phyloP scores from a whole-genome alignment of 1,140 invertebrate genomes.

The Camponotus floridanus region DNA sequence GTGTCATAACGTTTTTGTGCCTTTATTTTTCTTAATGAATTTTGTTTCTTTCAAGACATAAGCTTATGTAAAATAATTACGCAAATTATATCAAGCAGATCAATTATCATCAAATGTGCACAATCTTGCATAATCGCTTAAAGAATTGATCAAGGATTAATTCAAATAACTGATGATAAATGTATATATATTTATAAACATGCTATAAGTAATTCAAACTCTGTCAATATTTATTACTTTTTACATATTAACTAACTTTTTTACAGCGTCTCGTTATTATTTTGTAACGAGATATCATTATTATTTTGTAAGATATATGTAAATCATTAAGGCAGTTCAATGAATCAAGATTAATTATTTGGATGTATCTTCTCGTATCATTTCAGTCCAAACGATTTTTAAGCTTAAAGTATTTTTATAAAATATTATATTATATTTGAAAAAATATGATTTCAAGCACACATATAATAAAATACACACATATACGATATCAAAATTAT shows the following conservation, averaged over 20 bases:
- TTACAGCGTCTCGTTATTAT: background rate
- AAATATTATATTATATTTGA: too few relatives aligned
- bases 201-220: too few relatives aligned
- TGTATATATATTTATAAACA: background rate
- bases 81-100: background rate
- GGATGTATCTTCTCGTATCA: background rate
- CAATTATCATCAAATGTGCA: background rate
- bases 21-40: conserved; percentile 50
- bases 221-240: too few relatives aligned
- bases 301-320: background rate
- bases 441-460: too few relatives aligned
- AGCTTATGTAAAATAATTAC: conserved; percentile 8
- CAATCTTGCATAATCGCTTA: conserved; percentile 12
- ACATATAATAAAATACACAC: too few relatives aligned
- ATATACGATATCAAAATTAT: too few relatives aligned
- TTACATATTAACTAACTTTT: background rate
- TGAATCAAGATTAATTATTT: background rate
- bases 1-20: conserved; percentile 56
- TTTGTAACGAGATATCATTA: background rate
- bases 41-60: background rate
- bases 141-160: background rate
- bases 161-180: background rate
- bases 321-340: background rate
- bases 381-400: background rate
- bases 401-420: too few relatives aligned